Conservation (phyloP, 2,797 vertebrate species). For the Pangasius mekongensis region DNA sequence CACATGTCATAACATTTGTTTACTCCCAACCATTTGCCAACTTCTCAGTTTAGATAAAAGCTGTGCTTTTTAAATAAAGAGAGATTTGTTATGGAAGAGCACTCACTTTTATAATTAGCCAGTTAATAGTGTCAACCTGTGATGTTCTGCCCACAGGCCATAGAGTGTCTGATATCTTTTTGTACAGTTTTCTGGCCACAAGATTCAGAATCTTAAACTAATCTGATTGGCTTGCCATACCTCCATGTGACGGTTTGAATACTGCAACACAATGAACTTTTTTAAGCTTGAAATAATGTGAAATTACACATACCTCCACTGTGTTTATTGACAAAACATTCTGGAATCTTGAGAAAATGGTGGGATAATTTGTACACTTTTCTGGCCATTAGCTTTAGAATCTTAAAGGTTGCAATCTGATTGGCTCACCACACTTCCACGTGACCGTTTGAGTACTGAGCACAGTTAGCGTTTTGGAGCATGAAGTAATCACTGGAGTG, state of each 20-base stretch:
- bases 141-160: too few species aligned
- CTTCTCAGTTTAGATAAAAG: background rate
- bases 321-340: too few species aligned
- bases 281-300: background rate
- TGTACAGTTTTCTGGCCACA: background rate
- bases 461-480: background rate
- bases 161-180: background rate
- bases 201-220: background rate
- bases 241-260: background rate
- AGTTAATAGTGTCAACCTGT: too few species aligned
- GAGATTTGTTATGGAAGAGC: background rate
- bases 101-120: background rate
- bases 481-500: background rate
- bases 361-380: too few species aligned
- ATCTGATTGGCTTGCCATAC: background rate
- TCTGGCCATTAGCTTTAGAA: too few species aligned
- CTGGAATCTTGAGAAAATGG: too few species aligned
- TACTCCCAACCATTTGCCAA: background rate
- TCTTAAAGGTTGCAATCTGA: background rate
- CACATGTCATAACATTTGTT: background rate
- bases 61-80: background rate
- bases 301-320: background rate
- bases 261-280: background rate
- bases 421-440: background rate
- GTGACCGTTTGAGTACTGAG: background rate